These are phyloP conservation scores for Scyliorhinus canicula DNA, from an alignment of 2,797 vertebrate genomes.

Conservation along the genomic window DNA sequence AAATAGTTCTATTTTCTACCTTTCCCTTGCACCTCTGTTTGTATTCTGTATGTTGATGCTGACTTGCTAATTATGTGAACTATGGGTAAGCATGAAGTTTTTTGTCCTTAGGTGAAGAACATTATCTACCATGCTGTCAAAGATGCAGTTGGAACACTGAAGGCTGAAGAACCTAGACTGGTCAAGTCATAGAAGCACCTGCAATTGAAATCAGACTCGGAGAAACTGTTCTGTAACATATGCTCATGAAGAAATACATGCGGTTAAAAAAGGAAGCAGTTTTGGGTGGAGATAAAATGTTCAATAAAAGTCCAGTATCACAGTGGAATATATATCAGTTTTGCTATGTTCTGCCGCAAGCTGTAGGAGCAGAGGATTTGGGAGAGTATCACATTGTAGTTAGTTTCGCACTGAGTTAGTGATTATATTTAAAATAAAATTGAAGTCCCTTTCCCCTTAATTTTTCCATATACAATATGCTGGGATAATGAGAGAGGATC, in stretches of 20 bases:
- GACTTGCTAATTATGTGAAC: background rate
- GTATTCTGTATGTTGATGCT: background rate
- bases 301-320: conserved; percentile 50
- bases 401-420: conserved; percentile 38
- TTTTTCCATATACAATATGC: conserved; percentile 24
- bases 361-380: conserved; percentile 24
- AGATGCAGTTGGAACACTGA: conserved; percentile 93
- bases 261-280: background rate
- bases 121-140: conserved; percentile 99
- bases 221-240: conserved; percentile 38
- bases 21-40: background rate
- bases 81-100: conserved; percentile 34
- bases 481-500: conserved; percentile 27
- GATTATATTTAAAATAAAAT: conserved; percentile 32
- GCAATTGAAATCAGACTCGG: conserved; percentile 47
- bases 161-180: conserved; percentile 89
- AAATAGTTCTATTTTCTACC: background rate
- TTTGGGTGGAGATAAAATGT: conserved; percentile 46
- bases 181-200: conserved; percentile 73
- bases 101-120: conserved; percentile 85
- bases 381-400: conserved; percentile 36
- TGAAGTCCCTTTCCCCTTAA: conserved; percentile 22
- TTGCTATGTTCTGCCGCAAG: conserved; percentile 51
- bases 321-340: conserved; percentile 46
- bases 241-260: conserved; percentile 16